Evolutionary conservation across 2,888 invertebrate species (phyloP).

Genomic region (Epistrophe eligans): DNA sequence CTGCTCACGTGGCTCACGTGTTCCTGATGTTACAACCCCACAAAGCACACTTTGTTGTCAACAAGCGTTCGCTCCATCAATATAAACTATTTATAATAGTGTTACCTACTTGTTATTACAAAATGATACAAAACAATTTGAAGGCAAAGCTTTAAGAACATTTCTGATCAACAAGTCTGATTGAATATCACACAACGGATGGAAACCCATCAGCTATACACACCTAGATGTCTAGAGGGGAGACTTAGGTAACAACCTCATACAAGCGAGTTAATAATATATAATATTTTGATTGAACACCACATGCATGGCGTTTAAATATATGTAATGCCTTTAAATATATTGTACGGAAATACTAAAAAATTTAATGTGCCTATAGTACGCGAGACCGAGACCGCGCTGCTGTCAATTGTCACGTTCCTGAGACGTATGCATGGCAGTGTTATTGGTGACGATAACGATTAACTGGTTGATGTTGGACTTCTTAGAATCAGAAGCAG

Average conservation of each 20-base stretch:
- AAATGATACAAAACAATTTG: neutral
- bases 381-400: neutral
- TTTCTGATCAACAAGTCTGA: slow-evolving; percentile 2
- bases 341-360: neutral
- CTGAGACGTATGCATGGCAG: slow-evolving; percentile 7
- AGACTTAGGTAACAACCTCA: slow-evolving; percentile 1
- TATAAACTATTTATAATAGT: neutral
- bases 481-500: neutral
- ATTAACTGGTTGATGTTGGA: neutral
- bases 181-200: neutral
- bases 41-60: slow-evolving; percentile 4
- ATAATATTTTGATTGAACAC: slow-evolving; percentile 29
- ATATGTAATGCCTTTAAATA: neutral
- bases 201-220: neutral
- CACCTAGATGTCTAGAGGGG: neutral
- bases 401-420: slow-evolving; percentile 13
- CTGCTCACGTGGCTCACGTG: slow-evolving; percentile 39
- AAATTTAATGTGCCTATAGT: neutral
- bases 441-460: neutral
- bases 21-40: slow-evolving; percentile 8
- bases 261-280: neutral
- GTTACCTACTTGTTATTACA: slow-evolving; percentile 2
- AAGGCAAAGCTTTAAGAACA: slow-evolving; percentile 3
- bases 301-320: neutral
- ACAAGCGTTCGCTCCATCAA: neutral